phyloP scores from a whole-genome alignment of 1,140 invertebrate species.

The Cyclargus thomasi region DNA sequence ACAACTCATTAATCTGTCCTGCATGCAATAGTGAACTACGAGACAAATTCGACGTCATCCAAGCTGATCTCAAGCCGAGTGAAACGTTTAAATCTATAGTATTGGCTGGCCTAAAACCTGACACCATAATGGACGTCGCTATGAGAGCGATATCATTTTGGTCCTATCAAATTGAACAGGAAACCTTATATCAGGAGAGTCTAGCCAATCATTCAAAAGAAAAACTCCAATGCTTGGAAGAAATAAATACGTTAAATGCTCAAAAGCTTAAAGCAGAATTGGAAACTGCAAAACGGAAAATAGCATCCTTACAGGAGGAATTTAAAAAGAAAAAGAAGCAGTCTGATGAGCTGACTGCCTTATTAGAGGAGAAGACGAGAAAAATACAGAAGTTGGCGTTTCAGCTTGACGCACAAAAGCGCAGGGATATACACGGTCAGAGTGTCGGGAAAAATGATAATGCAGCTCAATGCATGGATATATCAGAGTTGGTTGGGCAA shows the following conservation, averaged over 20 bases:
- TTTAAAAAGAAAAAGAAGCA: constrained; percentile 64
- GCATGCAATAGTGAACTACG: constrained; percentile 68
- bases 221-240: constrained; percentile 63
- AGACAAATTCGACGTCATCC: constrained; percentile 74
- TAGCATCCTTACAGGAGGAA: constrained; percentile 59
- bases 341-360: constrained; percentile 59
- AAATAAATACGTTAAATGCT: constrained; percentile 59
- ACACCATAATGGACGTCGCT: constrained; percentile 72
- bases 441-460: constrained; percentile 42
- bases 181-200: constrained; percentile 67
- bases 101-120: constrained; percentile 70
- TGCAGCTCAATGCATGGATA: constrained; percentile 53
- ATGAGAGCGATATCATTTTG: constrained; percentile 75
- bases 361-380: constrained; percentile 61
- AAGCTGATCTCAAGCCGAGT: constrained; percentile 70
- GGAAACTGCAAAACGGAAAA: constrained; percentile 64
- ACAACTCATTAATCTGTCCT: constrained; percentile 65
- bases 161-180: constrained; percentile 74
- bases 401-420: constrained; percentile 59
- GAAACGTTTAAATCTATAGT: constrained; percentile 75
- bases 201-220: constrained; percentile 64
- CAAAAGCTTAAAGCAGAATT: constrained; percentile 69
- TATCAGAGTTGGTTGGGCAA: constrained; percentile 57
- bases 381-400: constrained; percentile 68
- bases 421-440: constrained; percentile 56